Percentiles rank a stretch among this genome's conserved stretches.
Evolutionary conservation across 2,888 invertebrate species (phyloP).

Genomic region (Carabus problematicus): DNA sequence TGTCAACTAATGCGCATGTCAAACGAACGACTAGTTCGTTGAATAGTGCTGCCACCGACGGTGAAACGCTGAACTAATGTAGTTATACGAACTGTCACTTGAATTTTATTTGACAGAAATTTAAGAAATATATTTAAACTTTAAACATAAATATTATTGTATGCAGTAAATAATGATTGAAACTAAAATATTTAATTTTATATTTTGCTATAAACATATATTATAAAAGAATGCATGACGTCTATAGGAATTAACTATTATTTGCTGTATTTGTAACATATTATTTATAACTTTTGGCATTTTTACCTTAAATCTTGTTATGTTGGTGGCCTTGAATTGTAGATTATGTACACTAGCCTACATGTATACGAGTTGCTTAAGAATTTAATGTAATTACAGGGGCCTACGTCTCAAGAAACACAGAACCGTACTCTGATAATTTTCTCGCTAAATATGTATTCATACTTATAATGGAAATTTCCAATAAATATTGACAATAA

Average conservation of each 20-base stretch:
- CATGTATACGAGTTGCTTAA: conserved; percentile 21
- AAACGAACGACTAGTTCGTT: not conserved
- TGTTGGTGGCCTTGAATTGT: conserved; percentile 27
- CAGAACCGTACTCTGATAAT: conserved; percentile 22
- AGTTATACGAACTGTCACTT: not conserved
- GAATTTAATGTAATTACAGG: conserved; percentile 35
- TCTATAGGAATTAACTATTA: no score
- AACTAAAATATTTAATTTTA: no score
- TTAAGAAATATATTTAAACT: no score
- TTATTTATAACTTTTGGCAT: no score
- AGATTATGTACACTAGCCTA: conserved; percentile 24
- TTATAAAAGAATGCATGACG: no score
- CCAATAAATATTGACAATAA: not conserved
- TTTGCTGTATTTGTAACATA: no score
- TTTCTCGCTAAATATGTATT: conserved; percentile 1
- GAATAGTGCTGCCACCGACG: conserved; percentile 10
- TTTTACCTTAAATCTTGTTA: conserved; percentile 24
- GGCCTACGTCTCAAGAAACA: conserved; percentile 1
- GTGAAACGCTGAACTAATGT: not conserved
- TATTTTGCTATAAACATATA: no score
- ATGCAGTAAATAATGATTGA: no score
- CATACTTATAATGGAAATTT: not conserved
- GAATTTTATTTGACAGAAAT: not conserved
- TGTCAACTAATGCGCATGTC: conserved; percentile 32
- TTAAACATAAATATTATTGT: no score